Conservation (phyloP, 2,113 vertebrate species). For the Nanorana parkeri region DNA sequence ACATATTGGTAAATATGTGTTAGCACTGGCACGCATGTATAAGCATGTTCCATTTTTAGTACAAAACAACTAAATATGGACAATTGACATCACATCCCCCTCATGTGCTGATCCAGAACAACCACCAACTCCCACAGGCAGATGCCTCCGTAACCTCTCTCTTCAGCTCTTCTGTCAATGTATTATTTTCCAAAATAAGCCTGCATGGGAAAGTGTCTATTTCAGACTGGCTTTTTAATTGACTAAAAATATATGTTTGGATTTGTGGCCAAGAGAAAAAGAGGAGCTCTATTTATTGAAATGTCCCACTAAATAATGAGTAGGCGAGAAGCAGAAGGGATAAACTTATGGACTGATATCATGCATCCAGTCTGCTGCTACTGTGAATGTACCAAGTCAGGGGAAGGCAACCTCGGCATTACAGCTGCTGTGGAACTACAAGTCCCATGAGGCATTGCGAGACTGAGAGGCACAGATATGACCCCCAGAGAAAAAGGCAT, state of each 20-base stretch:
- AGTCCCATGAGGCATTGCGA: too few species aligned
- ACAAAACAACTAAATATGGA: background rate
- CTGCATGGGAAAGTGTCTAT: conserved; percentile 22
- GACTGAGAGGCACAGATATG: too few species aligned
- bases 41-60: background rate
- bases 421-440: too few species aligned
- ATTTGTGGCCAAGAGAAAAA: conserved; percentile 17
- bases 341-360: too few species aligned
- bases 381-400: too few species aligned
- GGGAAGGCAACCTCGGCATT: too few species aligned
- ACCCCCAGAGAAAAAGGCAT: too few species aligned
- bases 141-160: conserved; percentile 47
- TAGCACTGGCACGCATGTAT: too few species aligned
- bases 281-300: conserved; percentile 3
- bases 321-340: too few species aligned
- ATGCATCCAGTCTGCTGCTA: too few species aligned
- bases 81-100: background rate
- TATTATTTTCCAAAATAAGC: conserved; percentile 45
- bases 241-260: conserved; percentile 36
- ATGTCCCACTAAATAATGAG: background rate
- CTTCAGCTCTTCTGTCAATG: conserved; percentile 28
- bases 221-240: conserved; percentile 19
- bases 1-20: background rate
- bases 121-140: conserved; percentile 27
- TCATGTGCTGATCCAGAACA: background rate